Evolutionary conservation across 2,113 vertebrate species (phyloP).

Genomic region (Hippolais icterina): DNA sequence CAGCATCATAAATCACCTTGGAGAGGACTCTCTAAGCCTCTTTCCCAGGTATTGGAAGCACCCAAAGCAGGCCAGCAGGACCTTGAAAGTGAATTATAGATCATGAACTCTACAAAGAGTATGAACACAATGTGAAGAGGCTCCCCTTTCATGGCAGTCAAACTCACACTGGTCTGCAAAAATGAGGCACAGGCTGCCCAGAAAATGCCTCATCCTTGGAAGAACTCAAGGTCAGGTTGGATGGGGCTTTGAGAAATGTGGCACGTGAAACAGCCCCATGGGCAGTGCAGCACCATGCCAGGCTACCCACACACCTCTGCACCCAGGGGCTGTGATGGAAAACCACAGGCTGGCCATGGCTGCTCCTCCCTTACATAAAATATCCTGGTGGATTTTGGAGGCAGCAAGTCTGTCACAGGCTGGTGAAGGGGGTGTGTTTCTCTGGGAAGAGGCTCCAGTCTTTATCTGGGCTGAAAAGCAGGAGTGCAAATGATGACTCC

Average conservation of each 20-base stretch:
- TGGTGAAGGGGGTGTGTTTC: background rate
- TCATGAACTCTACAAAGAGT: background rate
- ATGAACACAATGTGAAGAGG: accelerated
- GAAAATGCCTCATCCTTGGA: background rate
- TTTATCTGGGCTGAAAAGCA: background rate
- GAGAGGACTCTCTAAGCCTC: background rate
- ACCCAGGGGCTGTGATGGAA: background rate
- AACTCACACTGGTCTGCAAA: background rate
- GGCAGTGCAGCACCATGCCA: background rate
- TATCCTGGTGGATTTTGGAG: background rate
- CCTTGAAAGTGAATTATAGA: background rate
- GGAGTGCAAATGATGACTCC: background rate
- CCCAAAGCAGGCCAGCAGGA: accelerated
- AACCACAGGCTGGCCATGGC: background rate
- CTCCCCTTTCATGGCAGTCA: background rate
- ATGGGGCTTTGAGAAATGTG: background rate
- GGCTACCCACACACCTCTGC: background rate
- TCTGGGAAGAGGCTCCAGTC: background rate
- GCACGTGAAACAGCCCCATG: accelerated
- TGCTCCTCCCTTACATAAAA: background rate
- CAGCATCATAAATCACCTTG: background rate
- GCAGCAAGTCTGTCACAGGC: accelerated
- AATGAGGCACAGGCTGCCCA: background rate
- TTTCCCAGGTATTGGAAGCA: background rate
- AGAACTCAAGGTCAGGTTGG: background rate